Evolutionary conservation across 2,888 invertebrate genomes (phyloP).

Genomic region (Cryptophagus acutangulus): DNA sequence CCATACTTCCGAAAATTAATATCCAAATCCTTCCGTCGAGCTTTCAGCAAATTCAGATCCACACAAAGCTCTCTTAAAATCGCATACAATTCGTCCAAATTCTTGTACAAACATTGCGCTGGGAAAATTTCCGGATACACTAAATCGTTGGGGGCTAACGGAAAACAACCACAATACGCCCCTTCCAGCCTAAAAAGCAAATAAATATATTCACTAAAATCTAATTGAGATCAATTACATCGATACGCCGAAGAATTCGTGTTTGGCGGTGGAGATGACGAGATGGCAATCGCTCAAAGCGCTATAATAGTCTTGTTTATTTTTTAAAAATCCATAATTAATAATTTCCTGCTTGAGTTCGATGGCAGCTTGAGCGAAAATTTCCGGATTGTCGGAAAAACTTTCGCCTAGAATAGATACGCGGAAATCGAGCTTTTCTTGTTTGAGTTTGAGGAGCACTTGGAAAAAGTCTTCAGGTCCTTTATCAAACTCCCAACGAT

Average conservation of each 20-base stretch:
- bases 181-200: slow-evolving; percentile 64
- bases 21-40: slow-evolving; percentile 40
- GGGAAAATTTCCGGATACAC: slow-evolving; percentile 72
- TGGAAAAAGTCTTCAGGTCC: slow-evolving; percentile 62
- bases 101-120: slow-evolving; percentile 56
- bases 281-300: slow-evolving; percentile 57
- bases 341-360: slow-evolving; percentile 50
- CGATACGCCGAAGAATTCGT: slow-evolving; percentile 73
- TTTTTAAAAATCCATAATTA: slow-evolving; percentile 57
- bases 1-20: too few species aligned
- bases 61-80: slow-evolving; percentile 53
- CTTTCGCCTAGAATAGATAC: slow-evolving; percentile 61
- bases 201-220: too few species aligned
- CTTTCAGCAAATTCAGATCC: slow-evolving; percentile 46
- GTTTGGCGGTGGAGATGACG: slow-evolving; percentile 66
- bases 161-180: slow-evolving; percentile 63
- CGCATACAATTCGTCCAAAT: slow-evolving; percentile 54
- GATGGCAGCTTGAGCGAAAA: slow-evolving; percentile 54
- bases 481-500: slow-evolving; percentile 76
- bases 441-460: slow-evolving; percentile 50
- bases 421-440: slow-evolving; percentile 53
- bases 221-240: slow-evolving; percentile 50
- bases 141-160: slow-evolving; percentile 61
- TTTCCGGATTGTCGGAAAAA: slow-evolving; percentile 56
- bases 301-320: slow-evolving; percentile 55